phyloP scores from a whole-genome alignment of 2,797 vertebrate species.

The Eulemur mongoz region DNA sequence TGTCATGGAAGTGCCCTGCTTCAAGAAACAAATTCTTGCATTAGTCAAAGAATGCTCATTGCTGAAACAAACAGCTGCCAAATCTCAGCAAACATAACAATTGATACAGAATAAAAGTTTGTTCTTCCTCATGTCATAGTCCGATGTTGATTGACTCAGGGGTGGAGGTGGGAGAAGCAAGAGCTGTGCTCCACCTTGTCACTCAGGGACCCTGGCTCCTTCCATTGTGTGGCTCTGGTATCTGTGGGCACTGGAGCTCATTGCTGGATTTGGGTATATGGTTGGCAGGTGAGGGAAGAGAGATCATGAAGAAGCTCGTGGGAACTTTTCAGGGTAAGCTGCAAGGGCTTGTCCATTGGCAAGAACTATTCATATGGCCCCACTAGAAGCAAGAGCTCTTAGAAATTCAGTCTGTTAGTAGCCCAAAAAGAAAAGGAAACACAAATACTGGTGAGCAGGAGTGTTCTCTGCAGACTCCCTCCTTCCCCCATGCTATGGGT shows the following conservation, averaged over 20 bases:
- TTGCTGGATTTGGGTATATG: not conserved
- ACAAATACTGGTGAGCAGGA: not conserved
- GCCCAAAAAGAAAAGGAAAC: not conserved
- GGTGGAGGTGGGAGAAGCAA: not conserved
- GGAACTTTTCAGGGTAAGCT: not conserved
- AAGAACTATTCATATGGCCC: not conserved
- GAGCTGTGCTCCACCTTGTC: not conserved
- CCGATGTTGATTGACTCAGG: not conserved
- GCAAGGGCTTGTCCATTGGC: not conserved
- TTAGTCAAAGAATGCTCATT: not conserved
- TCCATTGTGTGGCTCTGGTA: not conserved
- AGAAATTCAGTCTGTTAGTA: not conserved
- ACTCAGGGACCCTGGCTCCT: not conserved
- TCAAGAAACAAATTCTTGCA: not conserved
- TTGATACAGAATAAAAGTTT: not conserved
- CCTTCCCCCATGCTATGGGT: not conserved
- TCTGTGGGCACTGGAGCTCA: not conserved
- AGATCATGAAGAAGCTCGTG: not conserved
- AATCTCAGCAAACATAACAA: not conserved
- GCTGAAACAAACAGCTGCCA: not conserved
- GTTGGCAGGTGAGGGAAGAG: not conserved
- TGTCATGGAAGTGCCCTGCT: not conserved
- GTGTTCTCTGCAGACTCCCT: not conserved
- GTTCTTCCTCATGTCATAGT: not conserved
- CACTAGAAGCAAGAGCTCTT: not conserved